phyloP scores from a whole-genome alignment of 1,140 invertebrate genomes.

The Lordiphosa collinella region DNA sequence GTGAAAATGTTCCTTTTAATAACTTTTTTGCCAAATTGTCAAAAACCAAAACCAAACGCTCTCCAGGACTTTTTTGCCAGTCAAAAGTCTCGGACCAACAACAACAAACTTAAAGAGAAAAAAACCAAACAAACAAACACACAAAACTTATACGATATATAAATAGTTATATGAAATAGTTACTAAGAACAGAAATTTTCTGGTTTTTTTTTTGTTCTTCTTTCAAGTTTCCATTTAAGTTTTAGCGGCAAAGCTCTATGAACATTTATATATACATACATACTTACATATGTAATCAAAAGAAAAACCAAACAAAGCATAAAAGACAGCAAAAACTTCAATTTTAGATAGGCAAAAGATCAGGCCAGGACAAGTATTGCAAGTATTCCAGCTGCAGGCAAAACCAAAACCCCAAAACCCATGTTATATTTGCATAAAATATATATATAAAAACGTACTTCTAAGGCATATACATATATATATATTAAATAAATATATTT shows the following conservation, averaged over 20 bases:
- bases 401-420: conserved; percentile 12
- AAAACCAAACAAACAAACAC: conserved; percentile 23
- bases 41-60: conserved; percentile 70
- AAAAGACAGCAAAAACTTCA: conserved; percentile 8
- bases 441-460: conserved; percentile 47
- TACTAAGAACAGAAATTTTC: conserved; percentile 37
- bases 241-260: conserved; percentile 3
- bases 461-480: conserved; percentile 55
- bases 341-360: conserved; percentile 55
- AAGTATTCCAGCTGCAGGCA: conserved; percentile 50
- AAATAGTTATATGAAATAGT: conserved; percentile 31
- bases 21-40: conserved; percentile 78
- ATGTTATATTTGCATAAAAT: conserved; percentile 71
- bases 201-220: neutral
- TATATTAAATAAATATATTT: conserved; percentile 73
- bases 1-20: conserved; percentile 73
- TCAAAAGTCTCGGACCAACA: conserved; percentile 57
- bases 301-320: conserved; percentile 14
- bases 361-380: conserved; percentile 28
- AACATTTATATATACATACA: conserved; percentile 20
- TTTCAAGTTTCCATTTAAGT: conserved; percentile 19
- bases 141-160: conserved; percentile 28
- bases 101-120: conserved; percentile 35
- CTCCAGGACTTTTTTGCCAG: conserved; percentile 63
- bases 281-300: conserved; percentile 30